A percentile compares a stretch with the other conserved stretches of the same genome.
phyloP scores from a whole-genome alignment of 2,797 vertebrate species.

The Channallabes apus region DNA sequence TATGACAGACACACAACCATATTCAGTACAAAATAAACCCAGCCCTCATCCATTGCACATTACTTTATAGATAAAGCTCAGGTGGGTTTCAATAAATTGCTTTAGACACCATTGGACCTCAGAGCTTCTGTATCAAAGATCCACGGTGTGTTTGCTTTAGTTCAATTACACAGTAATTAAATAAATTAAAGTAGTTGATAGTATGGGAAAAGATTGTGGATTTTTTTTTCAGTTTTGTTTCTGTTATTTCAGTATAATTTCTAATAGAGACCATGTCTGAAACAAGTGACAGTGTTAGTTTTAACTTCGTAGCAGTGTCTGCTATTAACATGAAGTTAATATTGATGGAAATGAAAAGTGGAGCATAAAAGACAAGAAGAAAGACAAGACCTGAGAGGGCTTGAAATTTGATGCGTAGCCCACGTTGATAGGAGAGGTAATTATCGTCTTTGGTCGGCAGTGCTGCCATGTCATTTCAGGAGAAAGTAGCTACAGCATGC shows the following conservation, averaged over 20 bases:
- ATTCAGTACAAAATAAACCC: not conserved
- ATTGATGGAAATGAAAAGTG: conserved; percentile 5
- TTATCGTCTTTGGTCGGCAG: not conserved
- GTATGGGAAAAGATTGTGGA: not conserved
- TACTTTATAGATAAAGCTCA: not conserved
- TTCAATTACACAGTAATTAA: not conserved
- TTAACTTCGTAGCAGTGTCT: not conserved
- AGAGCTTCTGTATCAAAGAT: too few relatives aligned
- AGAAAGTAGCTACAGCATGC: not conserved
- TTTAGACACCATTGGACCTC: too few relatives aligned
- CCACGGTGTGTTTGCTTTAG: too few relatives aligned
- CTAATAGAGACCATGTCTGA: too few relatives aligned
- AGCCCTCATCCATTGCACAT: not conserved
- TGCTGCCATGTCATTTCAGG: not conserved
- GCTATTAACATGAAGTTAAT: not conserved
- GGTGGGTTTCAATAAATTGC: not conserved
- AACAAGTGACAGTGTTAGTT: not conserved
- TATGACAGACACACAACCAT: not conserved
- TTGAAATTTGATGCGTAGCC: not conserved
- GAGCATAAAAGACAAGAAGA: not conserved
- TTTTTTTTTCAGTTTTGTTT: not conserved
- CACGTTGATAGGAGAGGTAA: not conserved
- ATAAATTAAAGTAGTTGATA: not conserved
- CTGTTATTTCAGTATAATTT: not conserved
- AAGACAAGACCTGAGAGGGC: conserved; percentile 22